Evolutionary conservation across 2,113 vertebrate genomes (phyloP), one percentile per base, ranked within the genome.

Genomic region (Murina feae): DNA sequence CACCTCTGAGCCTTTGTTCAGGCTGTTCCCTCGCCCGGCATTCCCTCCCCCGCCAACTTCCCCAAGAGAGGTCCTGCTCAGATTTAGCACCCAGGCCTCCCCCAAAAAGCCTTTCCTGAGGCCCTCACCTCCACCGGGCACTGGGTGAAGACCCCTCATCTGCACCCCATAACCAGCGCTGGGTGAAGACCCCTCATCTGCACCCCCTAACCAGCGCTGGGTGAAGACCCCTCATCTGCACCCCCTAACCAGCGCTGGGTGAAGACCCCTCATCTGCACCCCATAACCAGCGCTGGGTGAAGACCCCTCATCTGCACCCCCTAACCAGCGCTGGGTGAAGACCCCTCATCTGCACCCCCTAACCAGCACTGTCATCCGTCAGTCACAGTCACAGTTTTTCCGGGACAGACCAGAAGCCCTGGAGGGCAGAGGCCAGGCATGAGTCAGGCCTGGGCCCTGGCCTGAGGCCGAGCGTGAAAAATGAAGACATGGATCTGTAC

Each of bases 11-110:
- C 42, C 53, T 51, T 9, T 35, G 39, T 17, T 25, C 49, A 0
- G 0, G 2, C 35, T 9, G 1, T 65, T 13, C 16, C 53, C 21
- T 5, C 32, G 2, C 76, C 71, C 6, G 13, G 17, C 2, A 4
- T 0, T 20, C 7, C 14, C 58, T 39, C 47, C 10, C 9, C 1
- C 13, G 58, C 86, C 44, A 63, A 2, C 6, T 3, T 7, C 35
- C 21, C n/a, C 28, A 60, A n/a, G 76, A 9, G 0, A 49, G 49
- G 53, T 23, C 47, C 78, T 28, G 4, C 13, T 69, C 79, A 7
- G 17, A 11, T 42, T 25, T 5, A 39, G 78, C 32, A 8, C 44
- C 4, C 51, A 3, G 11, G n/a, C 32, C 30, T 82, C 79, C 90
- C 72, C 53, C 18, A 21, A 39, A 39, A 74, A 85, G 28, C 28